phyloP scores from a whole-genome alignment of 1,140 invertebrate species.

The Mya arenaria region DNA sequence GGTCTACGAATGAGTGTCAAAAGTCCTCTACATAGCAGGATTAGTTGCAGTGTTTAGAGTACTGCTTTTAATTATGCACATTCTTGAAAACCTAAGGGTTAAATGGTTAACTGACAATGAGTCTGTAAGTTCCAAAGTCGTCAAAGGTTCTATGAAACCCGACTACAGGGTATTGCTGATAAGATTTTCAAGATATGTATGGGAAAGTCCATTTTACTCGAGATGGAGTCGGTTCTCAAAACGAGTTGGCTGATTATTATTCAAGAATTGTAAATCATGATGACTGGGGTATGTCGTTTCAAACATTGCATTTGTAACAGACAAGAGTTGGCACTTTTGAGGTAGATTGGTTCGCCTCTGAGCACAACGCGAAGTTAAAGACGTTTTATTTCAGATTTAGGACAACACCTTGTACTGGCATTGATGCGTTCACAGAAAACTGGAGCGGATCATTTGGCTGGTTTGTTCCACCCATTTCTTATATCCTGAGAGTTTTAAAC shows the following conservation, averaged over 20 bases:
- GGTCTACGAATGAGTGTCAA: no score
- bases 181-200: neutral
- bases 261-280: no score
- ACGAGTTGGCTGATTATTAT: no score
- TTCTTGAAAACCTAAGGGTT: no score
- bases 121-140: no score
- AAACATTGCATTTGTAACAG: conserved; percentile 1
- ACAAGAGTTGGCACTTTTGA: neutral
- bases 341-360: conserved; percentile 44
- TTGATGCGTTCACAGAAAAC: conserved; percentile 39
- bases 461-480: conserved; percentile 45
- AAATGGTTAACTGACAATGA: no score
- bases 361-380: conserved; percentile 17
- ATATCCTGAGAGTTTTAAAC: neutral
- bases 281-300: conserved; percentile 48
- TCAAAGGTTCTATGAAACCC: neutral
- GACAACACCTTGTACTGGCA: neutral
- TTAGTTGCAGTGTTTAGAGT: no score
- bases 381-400: conserved; percentile 42
- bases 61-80: no score
- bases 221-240: no score
- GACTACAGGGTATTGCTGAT: neutral
- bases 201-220: neutral
- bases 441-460: conserved; percentile 7
- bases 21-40: no score